Evolutionary conservation across 2,113 vertebrate species (phyloP).

Genomic region (Acrocephalus arundinaceus): DNA sequence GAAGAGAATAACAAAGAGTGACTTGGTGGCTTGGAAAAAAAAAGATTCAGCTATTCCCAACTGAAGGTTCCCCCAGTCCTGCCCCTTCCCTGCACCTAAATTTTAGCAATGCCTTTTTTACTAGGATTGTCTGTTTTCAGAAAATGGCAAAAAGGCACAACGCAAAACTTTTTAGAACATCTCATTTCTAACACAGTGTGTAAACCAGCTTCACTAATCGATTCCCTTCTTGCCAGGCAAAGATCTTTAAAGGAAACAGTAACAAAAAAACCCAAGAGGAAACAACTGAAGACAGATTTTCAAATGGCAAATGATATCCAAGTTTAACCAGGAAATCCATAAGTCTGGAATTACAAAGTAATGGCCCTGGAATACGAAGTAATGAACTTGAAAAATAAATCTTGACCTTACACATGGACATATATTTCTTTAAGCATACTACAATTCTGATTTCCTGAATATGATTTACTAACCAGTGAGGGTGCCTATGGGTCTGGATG

Average conservation of each 20-base stretch:
- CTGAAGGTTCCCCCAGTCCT: background rate
- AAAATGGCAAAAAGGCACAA: background rate
- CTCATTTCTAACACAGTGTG: background rate
- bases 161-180: background rate
- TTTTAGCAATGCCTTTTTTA: background rate
- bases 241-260: background rate
- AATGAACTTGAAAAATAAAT: background rate
- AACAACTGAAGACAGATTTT: background rate
- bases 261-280: background rate
- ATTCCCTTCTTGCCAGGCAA: background rate
- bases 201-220: background rate
- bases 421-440: background rate
- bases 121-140: background rate
- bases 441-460: background rate
- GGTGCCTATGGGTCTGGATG: background rate
- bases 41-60: background rate
- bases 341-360: background rate
- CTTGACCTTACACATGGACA: background rate
- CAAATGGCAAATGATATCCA: background rate
- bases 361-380: background rate
- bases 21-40: background rate
- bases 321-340: background rate
- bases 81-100: background rate
- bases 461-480: background rate
- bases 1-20: background rate